phyloP scores from a whole-genome alignment of 2,888 invertebrate species.

The Parascotia fuliginaria region DNA sequence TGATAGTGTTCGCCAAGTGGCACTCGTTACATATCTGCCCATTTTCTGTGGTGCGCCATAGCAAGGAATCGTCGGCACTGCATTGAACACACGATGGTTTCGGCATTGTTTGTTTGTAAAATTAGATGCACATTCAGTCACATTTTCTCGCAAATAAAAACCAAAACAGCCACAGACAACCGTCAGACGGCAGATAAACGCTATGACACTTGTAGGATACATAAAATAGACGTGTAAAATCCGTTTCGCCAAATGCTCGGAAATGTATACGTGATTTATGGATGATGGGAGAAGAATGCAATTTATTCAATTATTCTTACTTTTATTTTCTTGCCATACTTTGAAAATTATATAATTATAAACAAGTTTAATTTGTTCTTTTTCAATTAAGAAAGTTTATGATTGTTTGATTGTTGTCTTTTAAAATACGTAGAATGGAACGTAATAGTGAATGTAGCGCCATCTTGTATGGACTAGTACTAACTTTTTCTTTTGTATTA shows the following conservation, averaged over 20 bases:
- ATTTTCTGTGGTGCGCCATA: slow-evolving; percentile 91
- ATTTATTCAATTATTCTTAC: too few species aligned
- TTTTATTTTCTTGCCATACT: too few species aligned
- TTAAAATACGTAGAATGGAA: too few species aligned
- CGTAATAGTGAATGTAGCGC: background rate
- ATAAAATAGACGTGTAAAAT: too few species aligned
- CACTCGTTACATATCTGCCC: slow-evolving; percentile 93
- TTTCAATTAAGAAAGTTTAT: too few species aligned
- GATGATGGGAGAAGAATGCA: too few species aligned
- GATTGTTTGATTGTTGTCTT: too few species aligned
- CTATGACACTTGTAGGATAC: background rate
- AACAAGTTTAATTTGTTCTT: too few species aligned
- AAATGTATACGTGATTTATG: too few species aligned
- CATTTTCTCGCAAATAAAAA: background rate
- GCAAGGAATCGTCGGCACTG: slow-evolving; percentile 88
- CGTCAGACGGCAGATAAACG: background rate
- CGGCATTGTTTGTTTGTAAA: slow-evolving; percentile 60
- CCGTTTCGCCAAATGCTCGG: too few species aligned
- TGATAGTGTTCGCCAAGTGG: slow-evolving; percentile 78
- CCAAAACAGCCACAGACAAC: too few species aligned
- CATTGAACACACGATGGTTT: slow-evolving; percentile 90
- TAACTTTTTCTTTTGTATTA: background rate
- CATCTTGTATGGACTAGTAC: background rate
- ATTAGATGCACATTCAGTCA: background rate
- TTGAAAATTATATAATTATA: too few species aligned